Evolutionary conservation across 2,113 vertebrate genomes (phyloP).

Genomic region (Percopsis transmontana): DNA sequence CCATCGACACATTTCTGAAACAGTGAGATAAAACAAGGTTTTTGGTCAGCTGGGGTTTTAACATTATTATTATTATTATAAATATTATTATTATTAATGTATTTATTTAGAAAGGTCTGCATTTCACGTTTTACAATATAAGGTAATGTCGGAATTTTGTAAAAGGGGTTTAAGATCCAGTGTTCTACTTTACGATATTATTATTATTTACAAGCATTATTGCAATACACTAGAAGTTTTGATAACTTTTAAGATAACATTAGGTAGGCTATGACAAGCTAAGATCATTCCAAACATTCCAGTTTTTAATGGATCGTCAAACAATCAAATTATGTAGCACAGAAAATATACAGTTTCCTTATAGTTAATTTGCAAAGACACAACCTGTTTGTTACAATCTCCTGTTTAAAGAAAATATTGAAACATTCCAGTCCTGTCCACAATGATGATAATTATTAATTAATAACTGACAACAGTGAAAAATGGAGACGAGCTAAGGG

Average conservation of each 20-base stretch:
- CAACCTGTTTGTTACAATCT: no score
- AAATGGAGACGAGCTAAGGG: no score
- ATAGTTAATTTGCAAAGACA: neutral
- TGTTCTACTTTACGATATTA: conserved; percentile 46
- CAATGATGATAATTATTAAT: no score
- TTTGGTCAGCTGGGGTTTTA: conserved; percentile 35
- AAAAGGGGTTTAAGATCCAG: conserved; percentile 8
- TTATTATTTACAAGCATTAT: conserved; percentile 20
- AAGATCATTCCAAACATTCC: conserved; percentile 37
- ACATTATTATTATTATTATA: neutral
- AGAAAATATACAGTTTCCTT: neutral
- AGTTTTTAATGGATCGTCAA: conserved; percentile 27
- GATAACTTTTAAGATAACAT: conserved; percentile 7
- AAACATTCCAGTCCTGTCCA: no score
- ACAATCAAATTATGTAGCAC: neutral
- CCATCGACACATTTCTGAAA: conserved; percentile 32
- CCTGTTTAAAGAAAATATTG: no score
- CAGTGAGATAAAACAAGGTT: conserved; percentile 12
- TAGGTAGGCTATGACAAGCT: conserved; percentile 9
- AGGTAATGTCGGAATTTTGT: conserved; percentile 7
- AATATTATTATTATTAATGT: no score
- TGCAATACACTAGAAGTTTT: conserved; percentile 8
- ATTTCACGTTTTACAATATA: conserved; percentile 27
- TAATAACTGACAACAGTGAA: no score
- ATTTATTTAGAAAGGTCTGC: conserved; percentile 11